Evolutionary conservation across 1,140 invertebrate species (phyloP), one percentile per base, ranked within the genome.

Genomic region (Pogonomyrmex barbatus): DNA sequence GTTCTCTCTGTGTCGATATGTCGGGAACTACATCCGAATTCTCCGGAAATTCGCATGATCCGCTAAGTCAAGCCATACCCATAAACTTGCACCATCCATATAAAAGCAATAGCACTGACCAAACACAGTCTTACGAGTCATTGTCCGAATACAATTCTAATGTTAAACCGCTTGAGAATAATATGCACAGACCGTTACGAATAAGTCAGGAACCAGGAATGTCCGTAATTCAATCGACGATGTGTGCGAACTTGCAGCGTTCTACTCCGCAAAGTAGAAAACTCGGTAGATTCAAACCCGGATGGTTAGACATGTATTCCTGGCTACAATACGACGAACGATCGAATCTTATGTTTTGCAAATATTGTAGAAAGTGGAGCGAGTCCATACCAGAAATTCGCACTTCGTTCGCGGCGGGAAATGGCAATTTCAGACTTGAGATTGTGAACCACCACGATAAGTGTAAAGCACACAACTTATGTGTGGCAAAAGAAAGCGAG

Each of bases 381-480:
- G 95, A 96, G 52, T 96, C 96, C 12, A 95, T 97, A 79, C 96
- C 96, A 17, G 96, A 97, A 76, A 97, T 97, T 91, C 95, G 97
- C 73, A 97, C 97, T 33, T 97, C 97, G 2, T 97, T 97, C 90
- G 96, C 97, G 4, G 96, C 97, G 87, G 97, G 97, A n/a, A 97
- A 97, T 90, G 96, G 96, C 45, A 97, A 97, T 92, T 97, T 97
- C 94, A 95, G 97, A 77, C 94, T 97, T 50, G 97, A 97, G 94
- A 97, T 97, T 89, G 96, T 97, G 33, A 97, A 97, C 92, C 97
- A 97, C 93, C 97, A 97, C 91, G 96, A 97, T 93, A 97, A 97
- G 91, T 97, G 96, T 91, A 97, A 97, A 93, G 97, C 97, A n/a
- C 97, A 97, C 91, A 96, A 96, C 86, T 91, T 97, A 75, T 97